Evolutionary conservation across 2,888 invertebrate species (phyloP).

Genomic region (Diplolepis rosae): DNA sequence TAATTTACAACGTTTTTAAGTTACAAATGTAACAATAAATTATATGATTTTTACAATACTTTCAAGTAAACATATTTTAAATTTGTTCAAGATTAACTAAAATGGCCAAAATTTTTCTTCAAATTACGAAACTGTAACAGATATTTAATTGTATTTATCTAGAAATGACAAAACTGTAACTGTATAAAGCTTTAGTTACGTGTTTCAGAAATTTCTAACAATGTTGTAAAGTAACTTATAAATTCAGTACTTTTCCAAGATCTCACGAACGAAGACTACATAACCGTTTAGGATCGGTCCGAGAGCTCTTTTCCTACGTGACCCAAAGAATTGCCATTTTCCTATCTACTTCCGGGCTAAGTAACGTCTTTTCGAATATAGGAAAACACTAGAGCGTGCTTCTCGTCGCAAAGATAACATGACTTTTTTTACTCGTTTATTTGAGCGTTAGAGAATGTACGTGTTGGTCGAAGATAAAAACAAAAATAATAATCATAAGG

Average conservation of each 20-base stretch:
- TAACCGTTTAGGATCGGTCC: background rate
- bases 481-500: conserved; percentile 1
- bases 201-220: too few relatives aligned
- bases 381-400: conserved; percentile 52
- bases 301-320: conserved; percentile 28
- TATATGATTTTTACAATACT: too few relatives aligned
- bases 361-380: conserved; percentile 54
- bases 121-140: too few relatives aligned
- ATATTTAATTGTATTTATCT: background rate
- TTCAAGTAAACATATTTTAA: too few relatives aligned
- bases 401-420: conserved; percentile 55
- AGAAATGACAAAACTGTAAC: background rate
- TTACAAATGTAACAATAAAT: too few relatives aligned
- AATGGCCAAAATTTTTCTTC: background rate
- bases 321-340: conserved; percentile 21
- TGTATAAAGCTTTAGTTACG: background rate
- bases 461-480: conserved; percentile 14
- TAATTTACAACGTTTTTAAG: too few relatives aligned
- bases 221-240: too few relatives aligned
- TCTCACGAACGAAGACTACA: background rate
- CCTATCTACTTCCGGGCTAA: conserved; percentile 42
- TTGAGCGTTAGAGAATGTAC: conserved; percentile 11
- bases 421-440: conserved; percentile 47
- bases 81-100: too few relatives aligned
- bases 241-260: background rate